Percentiles rank a stretch among this genome's conserved stretches.
Conservation (phyloP, 30 jellyfish, hydroid and myxozoan species). For the Morbakka virulenta region DNA sequence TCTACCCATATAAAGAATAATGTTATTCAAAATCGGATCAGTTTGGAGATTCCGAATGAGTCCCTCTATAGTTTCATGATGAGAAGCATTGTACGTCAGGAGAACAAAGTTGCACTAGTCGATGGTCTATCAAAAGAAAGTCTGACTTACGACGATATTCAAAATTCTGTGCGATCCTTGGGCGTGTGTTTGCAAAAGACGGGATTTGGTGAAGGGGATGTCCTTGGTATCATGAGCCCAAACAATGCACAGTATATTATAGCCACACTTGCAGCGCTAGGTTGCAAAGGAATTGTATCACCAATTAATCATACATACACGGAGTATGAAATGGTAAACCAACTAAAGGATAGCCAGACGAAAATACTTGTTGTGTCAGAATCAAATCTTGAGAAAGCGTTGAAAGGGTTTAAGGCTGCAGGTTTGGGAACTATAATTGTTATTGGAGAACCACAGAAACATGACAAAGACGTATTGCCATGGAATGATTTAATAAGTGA, state of each 20-base stretch:
- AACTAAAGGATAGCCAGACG: conserved; percentile 53
- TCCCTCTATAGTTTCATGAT: neutral
- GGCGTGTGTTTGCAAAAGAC: neutral
- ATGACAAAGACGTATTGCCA: conserved; percentile 7
- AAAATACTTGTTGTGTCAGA: conserved; percentile 48
- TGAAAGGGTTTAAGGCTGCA: conserved; percentile 54
- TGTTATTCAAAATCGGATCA: too few species aligned
- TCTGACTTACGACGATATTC: neutral
- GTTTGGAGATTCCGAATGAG: neutral
- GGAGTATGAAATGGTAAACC: conserved; percentile 53
- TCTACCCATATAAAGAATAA: too few species aligned
- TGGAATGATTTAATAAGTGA: neutral
- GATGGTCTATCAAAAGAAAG: neutral
- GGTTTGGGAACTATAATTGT: conserved; percentile 42
- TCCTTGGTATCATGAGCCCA: neutral
- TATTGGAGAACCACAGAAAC: conserved; percentile 35
- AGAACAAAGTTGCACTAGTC: neutral
- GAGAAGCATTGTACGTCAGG: neutral
- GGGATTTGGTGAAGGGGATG: neutral
- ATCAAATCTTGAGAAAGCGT: conserved; percentile 50
- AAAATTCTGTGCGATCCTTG: neutral
- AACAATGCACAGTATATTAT: conserved; percentile 17
- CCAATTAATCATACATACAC: conserved; percentile 74
- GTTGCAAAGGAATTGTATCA: conserved; percentile 56
- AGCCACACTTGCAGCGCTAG: conserved; percentile 60